Base-by-base conservation (phyloP, 2,113 vertebrate species). In the Hystrix brachyura region DNA sequence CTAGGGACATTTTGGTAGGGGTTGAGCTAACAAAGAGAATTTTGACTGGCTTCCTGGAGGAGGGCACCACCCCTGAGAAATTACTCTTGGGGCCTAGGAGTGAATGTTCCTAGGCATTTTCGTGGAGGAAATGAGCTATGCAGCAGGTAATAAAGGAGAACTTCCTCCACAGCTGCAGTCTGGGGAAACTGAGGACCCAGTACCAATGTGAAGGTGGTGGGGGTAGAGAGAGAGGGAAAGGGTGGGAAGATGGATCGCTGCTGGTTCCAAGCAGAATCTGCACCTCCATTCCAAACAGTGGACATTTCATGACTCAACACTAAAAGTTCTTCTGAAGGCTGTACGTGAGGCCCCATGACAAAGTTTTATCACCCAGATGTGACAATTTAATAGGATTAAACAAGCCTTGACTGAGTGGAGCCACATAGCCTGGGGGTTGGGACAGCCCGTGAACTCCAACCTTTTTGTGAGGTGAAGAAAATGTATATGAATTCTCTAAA, bases 311-410 rank as follows among this genome's bases (percentile, higher is more conserved):
- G 96, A 94, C 60, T 95, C 85, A 95, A 90, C 92, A 85, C 38
- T 38, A 23, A 57, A 65, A 95, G 48, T 72, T 53, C 64, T 76
- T 78, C 5, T 85, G 91, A 91, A 90, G 89, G 59, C 79, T 29
- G 15, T 43, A 79, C 76, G 38, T 67, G 65, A 48, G 19, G 71
- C 65, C 55, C 64, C 46, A 29, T 59, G 94, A 69, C 81, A 92
- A 82, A 72, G 87, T 92, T 78, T 94, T 94, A 88, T 94, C 32
- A 57, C 79, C 64, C 59, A 94, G 90, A 94, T 94, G 78, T 85
- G 95, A 96, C 71, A 51, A 88, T 94, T 92, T 95, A 92, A 95
- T 93, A 87, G 21, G 27, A 96, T 96, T 88, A 74, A 97, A 92
- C 60, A 85, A 90, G 59, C 51, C 92, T 86, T 90, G 93, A 85